Base-by-base conservation (phyloP, 2,888 invertebrate species). In the Calameuta idolon region DNA sequence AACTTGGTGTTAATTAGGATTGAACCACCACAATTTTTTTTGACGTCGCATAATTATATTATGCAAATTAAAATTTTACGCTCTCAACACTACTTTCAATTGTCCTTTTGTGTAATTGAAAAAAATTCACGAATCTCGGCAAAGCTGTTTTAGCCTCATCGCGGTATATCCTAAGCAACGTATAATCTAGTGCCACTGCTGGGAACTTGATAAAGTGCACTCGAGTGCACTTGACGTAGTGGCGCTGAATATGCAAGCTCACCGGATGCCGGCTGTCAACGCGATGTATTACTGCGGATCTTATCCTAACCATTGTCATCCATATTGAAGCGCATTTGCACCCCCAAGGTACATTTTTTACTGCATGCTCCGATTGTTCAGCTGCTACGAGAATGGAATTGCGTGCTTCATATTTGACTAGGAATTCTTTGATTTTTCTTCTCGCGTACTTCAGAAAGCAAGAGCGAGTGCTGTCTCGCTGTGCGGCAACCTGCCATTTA, bases 241-340 rank as follows among this genome's bases (percentile, higher is more conserved):
- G 85, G 81, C 85, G 86, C 79, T 89, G 89, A 90, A 90, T 90
- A 90, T 90, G 90, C 89, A 90, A 87, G 88, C 86, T 87, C 88
- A 86, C 88, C 90, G 90, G 90, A 90, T 88, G 90, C 87, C 87
- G 87, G 81, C 86, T 88, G 90, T 89, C 90, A 86, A 83, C 87
- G 86, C 89, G 89, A 90, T 89, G 87, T 90, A 90, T 90, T 90
- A 89, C 89, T 87, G 89, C 90, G 87, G 87, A 89, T 90, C 90
- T 90, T 89, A 90, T 89, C 85, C 90, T 83, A 84, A 83, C 75
- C 76, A 77, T 84, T 87, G 86, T 88, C 88, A 86, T 87, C 86
- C 85, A 88, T 88, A 88, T 85, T 86, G 85, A 85, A 83, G 83
- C 81, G 82, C 82, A 88, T 89, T 89, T 88, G 85, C 87, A 89